phyloP scores from a whole-genome alignment of 2,888 invertebrate genomes.

The Dimorphilus gyrociliatus region DNA sequence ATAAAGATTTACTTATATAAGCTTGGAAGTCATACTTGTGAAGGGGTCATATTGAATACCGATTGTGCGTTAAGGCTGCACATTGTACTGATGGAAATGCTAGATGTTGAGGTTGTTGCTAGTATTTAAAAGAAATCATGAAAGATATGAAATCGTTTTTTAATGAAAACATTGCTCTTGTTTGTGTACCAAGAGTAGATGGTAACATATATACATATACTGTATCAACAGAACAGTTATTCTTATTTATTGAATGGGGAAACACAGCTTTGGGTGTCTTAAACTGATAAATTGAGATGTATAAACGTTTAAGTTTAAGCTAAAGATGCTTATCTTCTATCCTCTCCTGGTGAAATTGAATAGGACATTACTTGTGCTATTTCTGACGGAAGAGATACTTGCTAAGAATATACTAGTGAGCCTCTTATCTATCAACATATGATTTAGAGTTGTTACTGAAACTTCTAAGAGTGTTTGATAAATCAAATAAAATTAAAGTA shows the following conservation, averaged over 20 bases:
- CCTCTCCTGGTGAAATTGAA: neutral
- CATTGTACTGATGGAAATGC: too few relatives aligned
- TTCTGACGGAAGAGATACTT: neutral
- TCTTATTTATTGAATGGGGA: neutral
- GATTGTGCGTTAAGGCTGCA: too few relatives aligned
- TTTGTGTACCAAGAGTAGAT: neutral
- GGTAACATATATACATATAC: too few relatives aligned
- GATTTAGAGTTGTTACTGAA: neutral
- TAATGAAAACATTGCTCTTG: neutral
- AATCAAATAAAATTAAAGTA: neutral
- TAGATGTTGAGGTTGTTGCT: too few relatives aligned
- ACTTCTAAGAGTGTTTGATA: neutral
- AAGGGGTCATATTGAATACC: too few relatives aligned
- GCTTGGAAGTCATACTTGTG: too few relatives aligned
- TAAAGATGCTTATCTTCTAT: neutral
- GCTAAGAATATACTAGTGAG: constrained; percentile 1
- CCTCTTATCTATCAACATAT: too few relatives aligned
- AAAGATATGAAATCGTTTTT: too few relatives aligned
- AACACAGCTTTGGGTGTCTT: too few relatives aligned
- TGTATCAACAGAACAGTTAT: neutral
- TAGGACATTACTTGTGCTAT: neutral
- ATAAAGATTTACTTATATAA: too few relatives aligned
- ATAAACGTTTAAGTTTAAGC: neutral
- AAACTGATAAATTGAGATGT: too few relatives aligned
- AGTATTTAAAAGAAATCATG: too few relatives aligned